A percentile compares a stretch with the other conserved stretches of the same genome.
These are phyloP conservation scores for Lutjanus erythropterus DNA, from an alignment of 2,113 vertebrate species.

Conservation along the genomic window DNA sequence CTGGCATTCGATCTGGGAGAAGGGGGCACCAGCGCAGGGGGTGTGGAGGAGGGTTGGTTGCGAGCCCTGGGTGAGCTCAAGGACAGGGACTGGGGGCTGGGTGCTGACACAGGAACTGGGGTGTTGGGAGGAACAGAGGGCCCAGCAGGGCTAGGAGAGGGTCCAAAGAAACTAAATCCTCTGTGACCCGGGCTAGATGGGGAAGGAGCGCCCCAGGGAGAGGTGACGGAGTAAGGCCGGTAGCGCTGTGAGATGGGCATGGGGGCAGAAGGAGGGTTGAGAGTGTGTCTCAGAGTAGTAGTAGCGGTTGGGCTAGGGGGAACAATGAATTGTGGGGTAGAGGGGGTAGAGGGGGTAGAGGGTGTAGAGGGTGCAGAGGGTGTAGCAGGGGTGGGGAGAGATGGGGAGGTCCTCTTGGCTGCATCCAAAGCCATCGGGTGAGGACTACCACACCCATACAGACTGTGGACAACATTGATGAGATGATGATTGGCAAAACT, in stretches of 20 bases:
- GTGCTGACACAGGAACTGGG: constrained; percentile 74
- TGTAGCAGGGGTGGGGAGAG: constrained; percentile 73
- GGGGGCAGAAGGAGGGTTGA: constrained; percentile 79
- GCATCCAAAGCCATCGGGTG: constrained; percentile 82
- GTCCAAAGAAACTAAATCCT: constrained; percentile 60
- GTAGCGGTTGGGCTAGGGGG: constrained; percentile 75
- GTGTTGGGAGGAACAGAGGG: constrained; percentile 82
- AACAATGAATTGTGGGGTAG: constrained; percentile 70
- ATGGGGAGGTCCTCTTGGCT: constrained; percentile 77
- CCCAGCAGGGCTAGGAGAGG: constrained; percentile 64
- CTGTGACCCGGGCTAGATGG: constrained; percentile 75
- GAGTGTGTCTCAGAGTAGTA: constrained; percentile 65
- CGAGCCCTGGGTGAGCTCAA: constrained; percentile 77
- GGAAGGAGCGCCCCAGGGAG: constrained; percentile 82
- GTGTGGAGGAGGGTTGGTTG: constrained; percentile 76
- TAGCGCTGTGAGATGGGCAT: constrained; percentile 91
- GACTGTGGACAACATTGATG: constrained; percentile 88
- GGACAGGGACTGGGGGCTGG: constrained; percentile 79
- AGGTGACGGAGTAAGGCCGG: constrained; percentile 89
- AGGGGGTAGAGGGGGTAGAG: constrained; percentile 62
- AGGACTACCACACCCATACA: constrained; percentile 94
- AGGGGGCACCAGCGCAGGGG: constrained; percentile 79
- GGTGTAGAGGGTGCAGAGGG: constrained; percentile 65
- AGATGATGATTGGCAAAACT: constrained; percentile 68
- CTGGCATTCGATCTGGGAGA: constrained; percentile 85